Conservation (phyloP, 2,113 vertebrate genomes). For the Mustelus asterias region DNA sequence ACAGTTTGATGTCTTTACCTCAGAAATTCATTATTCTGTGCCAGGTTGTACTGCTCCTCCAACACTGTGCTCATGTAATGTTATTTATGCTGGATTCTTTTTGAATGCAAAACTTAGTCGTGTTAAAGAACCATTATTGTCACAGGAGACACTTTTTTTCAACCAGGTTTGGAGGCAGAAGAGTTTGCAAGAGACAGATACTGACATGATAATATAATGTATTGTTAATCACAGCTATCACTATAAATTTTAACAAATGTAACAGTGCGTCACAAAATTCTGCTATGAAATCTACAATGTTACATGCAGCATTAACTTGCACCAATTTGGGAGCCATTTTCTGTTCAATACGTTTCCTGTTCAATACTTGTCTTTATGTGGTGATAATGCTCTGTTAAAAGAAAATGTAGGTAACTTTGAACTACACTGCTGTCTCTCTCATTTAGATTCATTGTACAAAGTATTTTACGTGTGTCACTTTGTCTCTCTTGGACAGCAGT, state of each 20-base stretch:
- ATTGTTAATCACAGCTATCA: neutral
- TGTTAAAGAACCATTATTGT: neutral
- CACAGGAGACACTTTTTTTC: neutral
- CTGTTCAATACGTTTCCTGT: neutral
- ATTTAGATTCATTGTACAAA: neutral
- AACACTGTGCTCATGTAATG: neutral
- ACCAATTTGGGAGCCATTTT: neutral
- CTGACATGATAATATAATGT: neutral
- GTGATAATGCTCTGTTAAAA: neutral
- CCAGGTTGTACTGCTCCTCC: neutral
- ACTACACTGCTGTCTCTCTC: neutral
- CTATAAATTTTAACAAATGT: neutral
- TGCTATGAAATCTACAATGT: neutral
- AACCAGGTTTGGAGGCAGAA: neutral
- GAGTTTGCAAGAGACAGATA: neutral
- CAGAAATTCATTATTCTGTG: constrained; percentile 7
- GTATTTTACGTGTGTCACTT: neutral
- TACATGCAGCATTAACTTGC: neutral
- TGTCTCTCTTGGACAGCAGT: neutral
- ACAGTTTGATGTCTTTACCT: constrained; percentile 26
- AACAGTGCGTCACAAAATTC: neutral
- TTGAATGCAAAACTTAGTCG: neutral
- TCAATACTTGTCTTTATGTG: neutral
- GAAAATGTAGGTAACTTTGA: neutral
- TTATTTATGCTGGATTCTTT: neutral